A percentile compares a stretch with the other conserved stretches of the same genome.
phyloP scores from a whole-genome alignment of 2,113 vertebrate species.

The Oreochromis aureus region DNA sequence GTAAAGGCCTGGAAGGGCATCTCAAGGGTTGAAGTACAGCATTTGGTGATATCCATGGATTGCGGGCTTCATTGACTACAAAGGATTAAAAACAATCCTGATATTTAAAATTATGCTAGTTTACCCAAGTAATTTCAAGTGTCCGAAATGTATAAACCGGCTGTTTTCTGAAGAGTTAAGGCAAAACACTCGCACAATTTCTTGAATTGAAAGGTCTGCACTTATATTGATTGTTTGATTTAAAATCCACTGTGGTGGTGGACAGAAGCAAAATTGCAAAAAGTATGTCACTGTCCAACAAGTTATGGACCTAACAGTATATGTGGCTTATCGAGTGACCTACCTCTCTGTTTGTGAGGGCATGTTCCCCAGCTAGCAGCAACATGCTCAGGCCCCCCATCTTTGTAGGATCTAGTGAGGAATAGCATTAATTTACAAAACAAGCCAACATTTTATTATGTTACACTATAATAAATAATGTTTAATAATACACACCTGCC shows the following conservation, averaged over 20 bases:
- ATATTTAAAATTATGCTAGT: background rate
- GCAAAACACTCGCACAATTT: background rate
- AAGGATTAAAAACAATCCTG: background rate
- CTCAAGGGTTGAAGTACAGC: background rate
- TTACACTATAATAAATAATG: background rate
- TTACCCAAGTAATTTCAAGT: background rate
- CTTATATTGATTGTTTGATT: background rate
- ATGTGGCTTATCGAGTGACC: constrained; percentile 4
- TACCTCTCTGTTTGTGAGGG: constrained; percentile 93
- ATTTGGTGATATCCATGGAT: background rate
- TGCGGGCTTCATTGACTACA: background rate
- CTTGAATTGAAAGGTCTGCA: background rate
- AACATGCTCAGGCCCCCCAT: constrained; percentile 99
- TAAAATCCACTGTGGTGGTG: background rate
- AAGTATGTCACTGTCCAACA: background rate
- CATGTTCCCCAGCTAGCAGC: constrained; percentile 93
- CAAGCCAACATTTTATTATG: background rate
- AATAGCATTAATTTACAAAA: background rate
- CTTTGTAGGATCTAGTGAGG: constrained; percentile 86
- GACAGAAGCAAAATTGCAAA: background rate
- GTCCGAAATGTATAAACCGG: background rate
- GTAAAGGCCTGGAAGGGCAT: background rate
- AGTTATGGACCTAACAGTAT: background rate
- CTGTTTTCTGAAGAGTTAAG: background rate
- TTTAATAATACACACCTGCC: constrained; percentile 80